Evolutionary conservation across 53 echinoderm and acorn worm genomes (phyloP).

Genomic region (Glandiceps talaboti): DNA sequence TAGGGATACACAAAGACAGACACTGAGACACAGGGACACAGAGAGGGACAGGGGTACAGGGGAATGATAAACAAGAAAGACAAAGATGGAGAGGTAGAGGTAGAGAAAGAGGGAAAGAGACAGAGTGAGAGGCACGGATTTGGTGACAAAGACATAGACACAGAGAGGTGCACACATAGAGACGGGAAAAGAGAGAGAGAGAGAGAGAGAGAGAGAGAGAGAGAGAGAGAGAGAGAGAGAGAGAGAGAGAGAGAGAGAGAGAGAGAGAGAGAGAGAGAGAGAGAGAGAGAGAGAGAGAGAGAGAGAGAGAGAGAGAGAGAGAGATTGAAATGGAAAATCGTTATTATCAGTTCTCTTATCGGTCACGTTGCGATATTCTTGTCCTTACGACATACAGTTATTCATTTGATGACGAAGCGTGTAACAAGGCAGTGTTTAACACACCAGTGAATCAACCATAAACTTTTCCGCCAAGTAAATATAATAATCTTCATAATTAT

Average conservation of each 20-base stretch:
- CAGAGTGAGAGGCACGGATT: background rate
- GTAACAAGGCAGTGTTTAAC: too few relatives aligned
- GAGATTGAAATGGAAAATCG: background rate
- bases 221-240: constrained; percentile 1
- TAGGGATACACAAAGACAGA: background rate
- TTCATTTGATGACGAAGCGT: too few relatives aligned
- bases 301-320: background rate
- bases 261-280: background rate
- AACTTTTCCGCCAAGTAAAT: too few relatives aligned
- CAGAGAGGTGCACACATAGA: background rate
- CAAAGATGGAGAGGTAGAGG: background rate
- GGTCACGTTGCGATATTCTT: too few relatives aligned
- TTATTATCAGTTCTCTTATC: too few relatives aligned
- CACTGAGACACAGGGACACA: background rate
- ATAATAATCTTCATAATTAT: too few relatives aligned
- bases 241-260: constrained; percentile 1
- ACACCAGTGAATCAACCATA: too few relatives aligned
- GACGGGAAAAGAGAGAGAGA: background rate
- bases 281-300: background rate
- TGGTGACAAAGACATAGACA: background rate
- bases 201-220: constrained; percentile 1
- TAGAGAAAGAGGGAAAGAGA: background rate
- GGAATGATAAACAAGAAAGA: background rate
- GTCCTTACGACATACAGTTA: too few relatives aligned
- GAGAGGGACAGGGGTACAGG: background rate